phyloP scores from a whole-genome alignment of 2,113 vertebrate species.

The Aegithalos caudatus region DNA sequence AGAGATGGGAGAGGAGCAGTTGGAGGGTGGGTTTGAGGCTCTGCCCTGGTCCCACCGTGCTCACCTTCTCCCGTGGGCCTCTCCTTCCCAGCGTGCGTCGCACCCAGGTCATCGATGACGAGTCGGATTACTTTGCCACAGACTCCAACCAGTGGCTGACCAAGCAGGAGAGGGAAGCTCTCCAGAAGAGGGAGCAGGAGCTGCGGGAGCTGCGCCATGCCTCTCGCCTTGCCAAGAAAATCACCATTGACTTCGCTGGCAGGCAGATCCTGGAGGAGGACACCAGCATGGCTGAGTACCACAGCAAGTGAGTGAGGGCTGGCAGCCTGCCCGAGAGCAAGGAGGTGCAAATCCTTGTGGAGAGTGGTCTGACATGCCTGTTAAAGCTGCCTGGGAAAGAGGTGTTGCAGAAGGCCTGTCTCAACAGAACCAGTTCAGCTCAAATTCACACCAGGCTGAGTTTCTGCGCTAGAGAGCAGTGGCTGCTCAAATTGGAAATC shows the following conservation, averaged over 20 bases:
- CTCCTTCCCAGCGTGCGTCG: conserved; percentile 79
- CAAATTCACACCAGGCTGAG: background rate
- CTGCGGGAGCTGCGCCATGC: conserved; percentile 87
- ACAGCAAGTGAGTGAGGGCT: conserved; percentile 78
- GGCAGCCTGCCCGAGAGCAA: fast-evolving
- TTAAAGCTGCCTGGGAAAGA: background rate
- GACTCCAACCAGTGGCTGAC: conserved; percentile 98
- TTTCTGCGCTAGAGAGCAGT: background rate
- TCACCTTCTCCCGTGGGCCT: background rate
- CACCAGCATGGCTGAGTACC: conserved; percentile 78
- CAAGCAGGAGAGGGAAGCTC: conserved; percentile 80
- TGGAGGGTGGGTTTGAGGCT: background rate
- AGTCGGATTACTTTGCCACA: conserved; percentile 92
- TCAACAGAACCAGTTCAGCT: background rate
- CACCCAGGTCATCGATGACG: conserved; percentile 95
- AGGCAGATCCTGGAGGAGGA: conserved; percentile 87
- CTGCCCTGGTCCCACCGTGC: background rate
- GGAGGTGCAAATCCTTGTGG: background rate
- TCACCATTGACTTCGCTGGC: conserved; percentile 94
- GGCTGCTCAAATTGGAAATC: background rate
- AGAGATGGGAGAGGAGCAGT: background rate
- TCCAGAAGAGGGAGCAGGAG: conserved; percentile 87
- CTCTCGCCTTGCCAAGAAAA: conserved; percentile 83
- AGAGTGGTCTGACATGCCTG: background rate
- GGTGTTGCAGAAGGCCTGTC: background rate